Percentiles rank a stretch among this genome's conserved stretches.
These are phyloP conservation scores for Bimastos eiseni DNA, from an alignment of 2,888 invertebrate species.

Conservation along the genomic window DNA sequence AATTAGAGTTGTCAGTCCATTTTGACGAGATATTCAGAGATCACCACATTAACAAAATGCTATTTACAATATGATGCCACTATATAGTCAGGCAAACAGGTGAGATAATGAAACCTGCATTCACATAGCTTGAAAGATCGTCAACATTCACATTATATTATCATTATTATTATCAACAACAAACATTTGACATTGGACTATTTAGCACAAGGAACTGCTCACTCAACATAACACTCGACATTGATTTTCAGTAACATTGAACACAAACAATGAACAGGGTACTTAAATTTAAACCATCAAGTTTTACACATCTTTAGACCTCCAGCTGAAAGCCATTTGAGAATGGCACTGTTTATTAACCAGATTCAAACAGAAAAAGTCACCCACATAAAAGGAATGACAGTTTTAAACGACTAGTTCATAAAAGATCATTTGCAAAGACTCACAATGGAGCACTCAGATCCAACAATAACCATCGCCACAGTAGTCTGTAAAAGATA, in stretches of 20 bases:
- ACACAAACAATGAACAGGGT: neutral
- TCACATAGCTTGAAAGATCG: neutral
- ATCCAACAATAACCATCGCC: neutral
- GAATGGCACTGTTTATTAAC: neutral
- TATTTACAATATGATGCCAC: neutral
- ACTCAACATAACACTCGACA: neutral
- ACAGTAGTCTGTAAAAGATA: neutral
- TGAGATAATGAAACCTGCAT: neutral
- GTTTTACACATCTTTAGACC: too few species aligned
- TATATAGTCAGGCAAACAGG: neutral
- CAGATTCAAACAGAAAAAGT: neutral
- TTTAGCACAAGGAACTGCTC: neutral
- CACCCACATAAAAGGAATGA: neutral
- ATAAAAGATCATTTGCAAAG: neutral
- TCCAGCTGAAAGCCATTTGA: neutral
- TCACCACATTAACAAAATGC: neutral
- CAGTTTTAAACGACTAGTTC: neutral
- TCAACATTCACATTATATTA: neutral
- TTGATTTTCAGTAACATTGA: neutral
- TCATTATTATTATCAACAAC: constrained; percentile 1
- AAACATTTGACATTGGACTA: neutral
- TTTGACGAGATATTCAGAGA: neutral
- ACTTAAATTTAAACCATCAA: neutral
- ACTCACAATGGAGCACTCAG: neutral
- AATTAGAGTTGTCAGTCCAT: neutral